Evolutionary conservation across 2,797 vertebrate species (phyloP), one percentile per base, ranked within the genome.

Genomic region (Paramormyrops hopkinsi): DNA sequence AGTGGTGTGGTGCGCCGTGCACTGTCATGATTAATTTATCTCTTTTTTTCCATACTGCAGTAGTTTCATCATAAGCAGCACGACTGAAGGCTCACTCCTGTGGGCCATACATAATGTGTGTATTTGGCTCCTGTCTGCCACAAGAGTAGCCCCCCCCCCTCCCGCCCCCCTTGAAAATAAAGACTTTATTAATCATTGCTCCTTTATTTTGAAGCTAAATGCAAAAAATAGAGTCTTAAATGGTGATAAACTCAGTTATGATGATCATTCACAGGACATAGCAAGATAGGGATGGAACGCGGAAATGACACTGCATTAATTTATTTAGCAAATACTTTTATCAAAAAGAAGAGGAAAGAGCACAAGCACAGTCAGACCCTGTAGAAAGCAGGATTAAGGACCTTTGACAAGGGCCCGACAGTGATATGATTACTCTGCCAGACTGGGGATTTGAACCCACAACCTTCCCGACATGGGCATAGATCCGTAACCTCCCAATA

Each of bases 11-110:
- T 88, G 90, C 91, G 86, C 92, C 88, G 88, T 93, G 92, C 92
- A 91, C 88, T 33, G 89, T 29, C 94, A 96, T 96, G 94, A 95
- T 91, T 96, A 94, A 96, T 96, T 96, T 94, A 96, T 91, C 90
- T 93, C 94, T 91, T 93, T 95, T 93, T 95, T 94, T 92, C 93
- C 92, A 62, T 51, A 76, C 65, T 44, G 44, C 69, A 88, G 90
- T 85, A 84, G 1, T 89, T 89, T 88, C 83, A 86, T 76, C 89
- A 41, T 59, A 29, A 50, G 19, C 9, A 33, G 25, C 41, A 48
- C 0, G 1, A 25, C 50, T 50, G n/a, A 19, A 86, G 8, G 4
- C 37, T 44, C 73, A 19, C 6, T 79, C 37, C 73, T 44, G 37
- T 44, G 22, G 46, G 48, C 83, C 83, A 4, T 3, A 29, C n/a